Evolutionary conservation across 2,888 invertebrate species (phyloP), one percentile per base, ranked within the genome.

Genomic region (Eristalis tenax): DNA sequence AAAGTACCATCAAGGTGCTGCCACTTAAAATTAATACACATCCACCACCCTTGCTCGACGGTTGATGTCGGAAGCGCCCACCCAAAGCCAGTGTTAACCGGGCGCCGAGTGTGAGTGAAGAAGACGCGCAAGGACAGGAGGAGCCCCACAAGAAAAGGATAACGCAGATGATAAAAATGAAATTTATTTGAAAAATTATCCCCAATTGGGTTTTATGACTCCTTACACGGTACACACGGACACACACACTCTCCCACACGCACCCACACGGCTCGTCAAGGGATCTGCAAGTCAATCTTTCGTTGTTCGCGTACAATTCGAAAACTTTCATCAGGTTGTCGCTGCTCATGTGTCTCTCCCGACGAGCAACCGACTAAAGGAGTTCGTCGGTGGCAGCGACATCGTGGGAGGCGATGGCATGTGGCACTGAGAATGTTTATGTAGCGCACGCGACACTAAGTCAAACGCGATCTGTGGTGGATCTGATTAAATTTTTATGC

Each of bases 111-210:
- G 74, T 73, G 61, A 68, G 56, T 1, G 28, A 38, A 22, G 22
- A 40, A 6, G 26, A 35, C 56, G 10, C 8, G 1, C 4, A 18
- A n/a, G 50, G 8, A 50, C 18, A n/a, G 0, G 18, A 2, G 3
- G 50, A 18, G 8, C 50, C n/a, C 23, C 26, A 66, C 32, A 43
- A 32, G 23, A 65, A 59, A 22, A 38, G 71, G 56, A 61, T 57
- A 63, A 26, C 70, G 66, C 50, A 23, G 28, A 66, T 63, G 71
- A 80, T 66, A 85, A 73, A 73, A 82, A 64, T 82, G 78, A 18
- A 82, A 82, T 86, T 86, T 86, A 73, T 70, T 82, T 86, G 78
- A 86, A 74, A 82, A 86, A 86, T 82, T 82, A 66, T 65, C 32
- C 28, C 78, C 74, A 75, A 82, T 86, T 78, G 86, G 66, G 73